These are phyloP conservation scores for Odontocolon sp. DNA, from an alignment of 2,888 invertebrate species.

Conservation along the genomic window DNA sequence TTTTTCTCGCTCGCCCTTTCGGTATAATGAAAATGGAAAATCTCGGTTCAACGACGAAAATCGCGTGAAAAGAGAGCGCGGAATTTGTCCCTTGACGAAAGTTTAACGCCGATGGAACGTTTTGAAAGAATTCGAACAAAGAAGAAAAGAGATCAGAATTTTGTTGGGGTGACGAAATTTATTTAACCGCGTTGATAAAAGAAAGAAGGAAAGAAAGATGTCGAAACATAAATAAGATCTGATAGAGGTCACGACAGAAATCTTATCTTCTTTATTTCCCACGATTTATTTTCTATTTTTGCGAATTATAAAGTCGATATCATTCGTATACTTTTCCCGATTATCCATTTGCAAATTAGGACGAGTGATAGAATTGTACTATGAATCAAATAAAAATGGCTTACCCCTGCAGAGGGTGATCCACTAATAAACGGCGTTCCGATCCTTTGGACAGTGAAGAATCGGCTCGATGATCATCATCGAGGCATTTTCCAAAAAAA, in stretches of 20 bases:
- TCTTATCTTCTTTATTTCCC: slow-evolving; percentile 25
- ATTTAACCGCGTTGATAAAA: slow-evolving; percentile 9
- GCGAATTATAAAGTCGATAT: no score
- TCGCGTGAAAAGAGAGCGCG: background rate
- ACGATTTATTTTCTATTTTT: no score
- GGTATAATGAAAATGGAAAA: slow-evolving; percentile 32
- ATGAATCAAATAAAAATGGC: background rate
- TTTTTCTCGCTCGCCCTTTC: slow-evolving; percentile 37
- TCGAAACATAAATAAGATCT: background rate
- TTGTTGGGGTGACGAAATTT: background rate
- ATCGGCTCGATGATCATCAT: background rate
- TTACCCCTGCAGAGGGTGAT: slow-evolving; percentile 58
- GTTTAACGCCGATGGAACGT: background rate
- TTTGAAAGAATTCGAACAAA: background rate
- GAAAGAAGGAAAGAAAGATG: background rate
- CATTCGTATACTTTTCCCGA: no score
- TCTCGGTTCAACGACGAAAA: slow-evolving; percentile 16
- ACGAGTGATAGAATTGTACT: no score
- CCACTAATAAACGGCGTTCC: slow-evolving; percentile 10
- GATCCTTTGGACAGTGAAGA: slow-evolving; percentile 2
- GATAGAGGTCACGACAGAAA: slow-evolving; percentile 17
- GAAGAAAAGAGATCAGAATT: slow-evolving; percentile 4
- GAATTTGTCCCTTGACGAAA: slow-evolving; percentile 10
- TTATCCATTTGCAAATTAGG: no score
- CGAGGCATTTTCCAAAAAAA: background rate